phyloP scores from a whole-genome alignment of 1,140 invertebrate species.

The Macrocentrus cingulum region DNA sequence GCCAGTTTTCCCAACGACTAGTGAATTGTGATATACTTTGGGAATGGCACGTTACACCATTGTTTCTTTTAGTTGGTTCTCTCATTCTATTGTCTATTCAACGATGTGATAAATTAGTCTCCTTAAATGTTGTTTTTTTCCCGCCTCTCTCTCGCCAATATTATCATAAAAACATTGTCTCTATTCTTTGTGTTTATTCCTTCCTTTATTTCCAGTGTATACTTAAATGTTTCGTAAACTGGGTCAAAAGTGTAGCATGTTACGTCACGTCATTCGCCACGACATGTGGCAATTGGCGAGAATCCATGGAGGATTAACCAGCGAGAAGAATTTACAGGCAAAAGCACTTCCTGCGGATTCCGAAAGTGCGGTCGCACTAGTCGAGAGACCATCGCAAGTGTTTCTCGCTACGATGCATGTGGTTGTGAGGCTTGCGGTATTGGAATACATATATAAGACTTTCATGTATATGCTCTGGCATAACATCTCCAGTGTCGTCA shows the following conservation, averaged over 20 bases:
- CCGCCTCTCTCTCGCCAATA: too few relatives aligned
- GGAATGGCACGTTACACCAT: slow-evolving; percentile 9
- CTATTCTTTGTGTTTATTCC: not conserved
- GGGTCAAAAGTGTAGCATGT: slow-evolving; percentile 13
- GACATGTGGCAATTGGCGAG: slow-evolving; percentile 5
- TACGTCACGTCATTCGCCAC: not conserved
- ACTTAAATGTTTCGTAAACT: not conserved
- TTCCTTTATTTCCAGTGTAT: not conserved
- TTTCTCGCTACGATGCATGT: not conserved
- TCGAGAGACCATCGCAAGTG: slow-evolving; percentile 1
- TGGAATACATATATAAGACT: not conserved
- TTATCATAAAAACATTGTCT: not conserved
- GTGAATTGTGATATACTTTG: slow-evolving; percentile 2
- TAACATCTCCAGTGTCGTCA: not conserved
- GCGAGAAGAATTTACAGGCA: slow-evolving; percentile 27
- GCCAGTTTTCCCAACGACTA: not conserved
- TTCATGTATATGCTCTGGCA: not conserved
- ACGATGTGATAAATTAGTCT: slow-evolving; percentile 6
- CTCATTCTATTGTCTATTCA: slow-evolving; percentile 16
- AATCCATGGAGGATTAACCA: slow-evolving; percentile 17
- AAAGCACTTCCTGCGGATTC: slow-evolving; percentile 27
- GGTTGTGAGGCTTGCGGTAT: not conserved
- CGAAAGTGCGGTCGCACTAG: slow-evolving; percentile 1
- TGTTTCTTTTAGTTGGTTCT: slow-evolving; percentile 10
- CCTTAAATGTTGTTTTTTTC: not conserved